A percentile compares a stretch with the other conserved stretches of the same genome.
These are phyloP conservation scores for Nyctibius grandis DNA, from an alignment of 2,797 vertebrate species.

Conservation along the genomic window DNA sequence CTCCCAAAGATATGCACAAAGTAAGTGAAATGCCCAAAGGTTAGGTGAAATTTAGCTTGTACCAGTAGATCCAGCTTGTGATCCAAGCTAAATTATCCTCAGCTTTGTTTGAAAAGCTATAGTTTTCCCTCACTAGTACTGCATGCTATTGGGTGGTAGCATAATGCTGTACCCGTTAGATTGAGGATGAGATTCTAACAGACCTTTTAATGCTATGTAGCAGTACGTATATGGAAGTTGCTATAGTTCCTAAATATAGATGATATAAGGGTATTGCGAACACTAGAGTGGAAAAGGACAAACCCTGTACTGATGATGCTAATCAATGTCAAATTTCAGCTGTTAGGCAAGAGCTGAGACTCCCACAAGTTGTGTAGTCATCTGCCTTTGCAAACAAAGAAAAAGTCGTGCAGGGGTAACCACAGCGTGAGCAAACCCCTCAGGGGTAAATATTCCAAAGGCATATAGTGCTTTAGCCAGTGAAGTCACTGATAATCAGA, in stretches of 20 bases:
- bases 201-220: not conserved
- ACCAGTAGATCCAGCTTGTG: not conserved
- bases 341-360: not conserved
- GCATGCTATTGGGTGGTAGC: not conserved
- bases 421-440: not conserved
- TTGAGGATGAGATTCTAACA: not conserved
- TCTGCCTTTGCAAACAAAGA: not conserved
- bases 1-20: not conserved
- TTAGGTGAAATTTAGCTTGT: not conserved
- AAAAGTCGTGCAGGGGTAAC: not conserved
- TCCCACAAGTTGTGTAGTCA: not conserved
- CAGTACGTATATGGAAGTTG: accelerated
- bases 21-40: not conserved
- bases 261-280: not conserved
- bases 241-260: not conserved
- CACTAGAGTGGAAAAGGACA: not conserved
- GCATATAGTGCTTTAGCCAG: not conserved
- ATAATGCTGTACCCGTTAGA: not conserved
- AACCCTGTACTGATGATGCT: not conserved
- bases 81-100: not conserved
- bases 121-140: not conserved
- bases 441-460: not conserved
- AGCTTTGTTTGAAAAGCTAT: not conserved
- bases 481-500: not conserved
- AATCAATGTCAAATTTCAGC: not conserved